These are phyloP conservation scores for Tyria jacobaeae DNA, from an alignment of 2,888 invertebrate genomes.

Conservation along the genomic window DNA sequence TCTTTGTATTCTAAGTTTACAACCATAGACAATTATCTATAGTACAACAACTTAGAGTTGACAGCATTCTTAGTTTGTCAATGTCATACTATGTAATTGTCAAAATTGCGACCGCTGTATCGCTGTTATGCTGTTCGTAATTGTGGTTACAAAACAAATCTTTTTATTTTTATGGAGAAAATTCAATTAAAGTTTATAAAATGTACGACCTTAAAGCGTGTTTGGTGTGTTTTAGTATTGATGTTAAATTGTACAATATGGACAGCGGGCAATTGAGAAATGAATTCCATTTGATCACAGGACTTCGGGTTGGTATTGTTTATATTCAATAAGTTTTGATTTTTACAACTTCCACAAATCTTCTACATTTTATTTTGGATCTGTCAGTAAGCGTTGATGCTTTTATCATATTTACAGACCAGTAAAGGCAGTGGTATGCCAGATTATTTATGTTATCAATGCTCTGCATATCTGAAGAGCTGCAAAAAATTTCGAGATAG, in stretches of 20 bases:
- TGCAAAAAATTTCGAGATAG: conserved; percentile 71
- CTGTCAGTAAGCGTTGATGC: not conserved
- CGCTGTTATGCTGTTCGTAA: not conserved
- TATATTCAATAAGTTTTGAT: not conserved
- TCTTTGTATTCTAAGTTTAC: no score
- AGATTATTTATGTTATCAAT: conserved; percentile 73
- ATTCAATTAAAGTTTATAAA: conserved; percentile 36
- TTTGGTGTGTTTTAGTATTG: conserved; percentile 70
- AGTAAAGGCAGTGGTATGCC: conserved; percentile 66
- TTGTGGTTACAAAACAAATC: not conserved
- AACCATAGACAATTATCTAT: no score
- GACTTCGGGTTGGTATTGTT: conserved; percentile 66
- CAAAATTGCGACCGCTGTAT: not conserved
- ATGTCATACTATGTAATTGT: not conserved
- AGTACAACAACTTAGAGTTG: no score
- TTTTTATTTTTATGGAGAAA: not conserved
- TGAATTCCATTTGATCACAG: conserved; percentile 71
- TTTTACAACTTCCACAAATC: not conserved
- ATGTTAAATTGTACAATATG: conserved; percentile 68
- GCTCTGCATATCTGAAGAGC: conserved; percentile 63
- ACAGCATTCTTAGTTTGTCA: no score
- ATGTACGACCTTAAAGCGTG: conserved; percentile 76
- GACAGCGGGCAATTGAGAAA: conserved; percentile 64
- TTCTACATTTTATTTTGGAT: not conserved
- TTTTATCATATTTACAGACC: conserved; percentile 60